Conservation (phyloP, 2,113 vertebrate species). For the Aplodontia rufa region DNA sequence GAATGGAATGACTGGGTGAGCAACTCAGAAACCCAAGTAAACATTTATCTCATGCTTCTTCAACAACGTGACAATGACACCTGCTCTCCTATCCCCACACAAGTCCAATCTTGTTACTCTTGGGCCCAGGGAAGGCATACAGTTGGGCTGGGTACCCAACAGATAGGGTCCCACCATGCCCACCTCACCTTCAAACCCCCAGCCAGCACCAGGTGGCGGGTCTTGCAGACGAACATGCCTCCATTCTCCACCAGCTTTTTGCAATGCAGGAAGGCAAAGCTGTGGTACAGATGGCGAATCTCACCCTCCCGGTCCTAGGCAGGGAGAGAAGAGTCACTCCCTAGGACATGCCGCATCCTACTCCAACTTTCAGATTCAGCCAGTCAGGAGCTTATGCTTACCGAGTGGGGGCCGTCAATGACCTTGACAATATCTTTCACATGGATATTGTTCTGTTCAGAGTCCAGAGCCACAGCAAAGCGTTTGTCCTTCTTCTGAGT, state of each 20-base stretch:
- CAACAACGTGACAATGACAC: background rate
- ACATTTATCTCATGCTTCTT: background rate
- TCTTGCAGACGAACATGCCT: conserved; percentile 97
- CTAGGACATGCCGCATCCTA: rapidly evolving
- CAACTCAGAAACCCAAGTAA: background rate
- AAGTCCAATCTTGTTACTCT: background rate
- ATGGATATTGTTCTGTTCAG: conserved; percentile 97
- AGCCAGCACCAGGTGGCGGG: conserved; percentile 92
- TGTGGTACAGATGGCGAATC: conserved; percentile 93
- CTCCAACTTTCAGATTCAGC: conserved; percentile 69
- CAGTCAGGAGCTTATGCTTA: conserved; percentile 69
- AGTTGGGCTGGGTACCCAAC: background rate
- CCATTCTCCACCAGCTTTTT: conserved; percentile 98
- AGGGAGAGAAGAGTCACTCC: background rate
- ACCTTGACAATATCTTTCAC: conserved; percentile 98
- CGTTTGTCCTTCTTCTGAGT: conserved; percentile 96
- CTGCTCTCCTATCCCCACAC: too few species aligned
- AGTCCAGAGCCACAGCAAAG: conserved; percentile 95
- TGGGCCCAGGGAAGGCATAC: background rate
- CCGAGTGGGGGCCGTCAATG: conserved; percentile 96
- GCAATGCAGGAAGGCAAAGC: conserved; percentile 96
- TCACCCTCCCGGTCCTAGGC: conserved; percentile 93
- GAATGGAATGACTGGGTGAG: background rate
- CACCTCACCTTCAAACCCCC: conserved; percentile 93
- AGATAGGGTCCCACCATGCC: rapidly evolving